Base-by-base conservation (phyloP, 2,888 invertebrate species). In the Blera fallax region DNA sequence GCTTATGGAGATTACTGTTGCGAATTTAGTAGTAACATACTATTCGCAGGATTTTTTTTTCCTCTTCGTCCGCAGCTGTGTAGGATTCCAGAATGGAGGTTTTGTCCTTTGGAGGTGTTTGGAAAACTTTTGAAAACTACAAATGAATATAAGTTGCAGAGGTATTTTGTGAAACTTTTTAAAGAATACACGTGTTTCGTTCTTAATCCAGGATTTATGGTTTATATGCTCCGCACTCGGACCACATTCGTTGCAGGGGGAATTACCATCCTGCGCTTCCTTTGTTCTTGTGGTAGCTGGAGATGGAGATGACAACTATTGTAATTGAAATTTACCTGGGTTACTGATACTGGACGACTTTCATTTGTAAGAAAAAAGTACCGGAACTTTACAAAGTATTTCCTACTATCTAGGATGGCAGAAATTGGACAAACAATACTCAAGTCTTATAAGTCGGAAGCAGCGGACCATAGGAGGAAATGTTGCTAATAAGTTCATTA, bases 1-100 rank as follows among this genome's bases (percentile, higher is more conserved):
- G 50, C 83, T 84, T 34, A 64, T 8, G n/a, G 34, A 84, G 73
- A 84, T 79, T 74, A 74, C 50, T 16, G 62, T 69, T 62, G 14
- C 37, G 50, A 54, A 78, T 83, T 83, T 62, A 78, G 45, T 67
- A 32, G 43, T 45, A 60, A 32, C 52, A 65, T 43, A 60, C 67
- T 54, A 67, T 69, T 73, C 11, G n/a, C 29, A 29, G 48, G 24
- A 32, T 16, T 56, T 48, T 29, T 45, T 32, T 45, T 65, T 40
- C 21, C 14, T 3, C 45, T 11, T 37, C n/a, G 21, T n/a, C 14
- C n/a, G 8, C 40, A 18, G 18, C 18, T 48, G 48, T 67, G 40
- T 37, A 2, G 11, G 40, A 29, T 43, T 48, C 24, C 11, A n/a
- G 64, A n/a, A 65, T 48, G 48, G 62, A 62, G 32, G 1, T 18